Percentiles rank a stretch among this genome's conserved stretches.
Conservation (phyloP, 2,113 vertebrate species). For the Anoura caudifer region DNA sequence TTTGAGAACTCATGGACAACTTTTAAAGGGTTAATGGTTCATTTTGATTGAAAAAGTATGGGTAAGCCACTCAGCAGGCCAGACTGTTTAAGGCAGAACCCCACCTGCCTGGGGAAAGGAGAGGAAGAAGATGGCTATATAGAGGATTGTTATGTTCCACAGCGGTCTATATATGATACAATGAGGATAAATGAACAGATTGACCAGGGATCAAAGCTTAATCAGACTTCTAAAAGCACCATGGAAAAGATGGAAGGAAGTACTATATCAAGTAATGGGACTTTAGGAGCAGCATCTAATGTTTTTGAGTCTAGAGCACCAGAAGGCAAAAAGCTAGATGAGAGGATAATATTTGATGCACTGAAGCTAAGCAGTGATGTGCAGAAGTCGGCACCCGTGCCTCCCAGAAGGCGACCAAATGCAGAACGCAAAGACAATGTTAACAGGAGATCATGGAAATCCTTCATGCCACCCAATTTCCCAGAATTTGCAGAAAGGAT, state of each 20-base stretch:
- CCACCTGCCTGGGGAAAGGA: constrained; percentile 94
- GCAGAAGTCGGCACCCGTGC: constrained; percentile 86
- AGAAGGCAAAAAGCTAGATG: constrained; percentile 89
- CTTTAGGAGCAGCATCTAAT: constrained; percentile 85
- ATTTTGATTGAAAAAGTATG: constrained; percentile 84
- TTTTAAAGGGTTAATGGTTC: constrained; percentile 56
- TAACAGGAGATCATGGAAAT: constrained; percentile 97
- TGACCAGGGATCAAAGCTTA: constrained; percentile 95
- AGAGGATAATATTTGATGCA: constrained; percentile 97
- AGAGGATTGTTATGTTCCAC: constrained; percentile 99
- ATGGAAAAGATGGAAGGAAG: constrained; percentile 90
- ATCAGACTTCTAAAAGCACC: constrained; percentile 94
- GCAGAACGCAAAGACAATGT: constrained; percentile 92
- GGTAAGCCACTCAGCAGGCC: constrained; percentile 98
- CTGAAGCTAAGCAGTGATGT: constrained; percentile 94
- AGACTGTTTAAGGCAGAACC: constrained; percentile 97
- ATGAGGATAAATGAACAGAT: constrained; percentile 99
- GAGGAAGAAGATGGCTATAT: constrained; percentile 99
- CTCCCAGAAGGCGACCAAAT: constrained; percentile 89
- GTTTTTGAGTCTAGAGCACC: constrained; percentile 86
- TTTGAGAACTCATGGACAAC: constrained; percentile 46
- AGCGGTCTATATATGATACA: constrained; percentile 98
- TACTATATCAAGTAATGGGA: constrained; percentile 97
- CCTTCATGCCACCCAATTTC: constrained; percentile 96
- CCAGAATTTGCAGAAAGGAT: constrained; percentile 95